Conservation (phyloP, 2,797 vertebrate genomes). For the Gephyroberyx darwinii region DNA sequence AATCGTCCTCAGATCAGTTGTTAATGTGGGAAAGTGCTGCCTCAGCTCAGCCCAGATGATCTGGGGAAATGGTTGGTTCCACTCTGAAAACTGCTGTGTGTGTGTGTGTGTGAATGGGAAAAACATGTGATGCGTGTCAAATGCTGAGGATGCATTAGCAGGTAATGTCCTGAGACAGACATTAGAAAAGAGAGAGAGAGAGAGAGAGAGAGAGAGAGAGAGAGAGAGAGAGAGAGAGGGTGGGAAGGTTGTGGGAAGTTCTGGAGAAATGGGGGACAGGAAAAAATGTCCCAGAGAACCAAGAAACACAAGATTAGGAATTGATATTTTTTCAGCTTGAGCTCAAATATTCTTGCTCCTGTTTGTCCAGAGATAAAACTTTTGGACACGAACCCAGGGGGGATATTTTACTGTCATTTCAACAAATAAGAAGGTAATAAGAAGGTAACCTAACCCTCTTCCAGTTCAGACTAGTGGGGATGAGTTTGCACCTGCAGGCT, state of each 20-base stretch:
- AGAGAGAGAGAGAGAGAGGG: background rate
- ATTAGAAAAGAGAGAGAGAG: background rate
- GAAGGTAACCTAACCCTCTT: no score
- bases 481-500: no score
- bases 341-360: no score
- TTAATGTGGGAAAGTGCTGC: background rate
- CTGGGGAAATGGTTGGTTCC: background rate
- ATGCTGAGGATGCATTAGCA: conserved; percentile 27
- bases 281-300: no score
- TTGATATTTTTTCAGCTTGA: no score
- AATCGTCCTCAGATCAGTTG: background rate
- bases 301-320: no score
- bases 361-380: no score
- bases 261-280: background rate
- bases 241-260: no score
- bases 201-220: background rate
- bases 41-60: background rate
- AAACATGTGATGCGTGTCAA: conserved; percentile 23
- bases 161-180: background rate
- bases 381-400: no score
- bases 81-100: conserved; percentile 5
- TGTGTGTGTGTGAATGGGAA: conserved; percentile 4
- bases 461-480: no score
- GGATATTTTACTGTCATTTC: no score
- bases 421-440: no score